phyloP scores from a whole-genome alignment of 2,113 vertebrate species.

The Himantopus leucocephalus region DNA sequence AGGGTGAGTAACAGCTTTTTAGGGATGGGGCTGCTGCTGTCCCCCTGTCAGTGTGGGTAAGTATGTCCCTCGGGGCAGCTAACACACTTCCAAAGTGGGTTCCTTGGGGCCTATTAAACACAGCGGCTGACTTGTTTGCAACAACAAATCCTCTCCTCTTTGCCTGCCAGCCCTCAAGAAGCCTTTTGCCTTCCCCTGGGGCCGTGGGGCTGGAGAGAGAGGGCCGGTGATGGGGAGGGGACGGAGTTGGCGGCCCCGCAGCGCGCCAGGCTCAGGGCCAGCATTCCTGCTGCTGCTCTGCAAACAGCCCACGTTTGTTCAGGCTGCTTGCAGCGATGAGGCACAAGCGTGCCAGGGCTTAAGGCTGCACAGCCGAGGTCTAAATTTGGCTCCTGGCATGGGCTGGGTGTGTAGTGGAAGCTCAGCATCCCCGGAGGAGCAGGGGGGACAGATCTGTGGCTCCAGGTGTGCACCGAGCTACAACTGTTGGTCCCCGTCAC shows the following conservation, averaged over 20 bases:
- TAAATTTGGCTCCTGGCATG: not conserved
- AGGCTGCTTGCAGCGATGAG: not conserved
- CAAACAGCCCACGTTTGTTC: slow-evolving; percentile 1
- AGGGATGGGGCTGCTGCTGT: not conserved
- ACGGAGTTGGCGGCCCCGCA: not conserved
- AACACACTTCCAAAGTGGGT: rapidly evolving
- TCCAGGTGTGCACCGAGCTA: rapidly evolving
- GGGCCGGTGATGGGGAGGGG: not conserved
- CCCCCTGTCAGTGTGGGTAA: rapidly evolving
- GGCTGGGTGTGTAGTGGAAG: rapidly evolving
- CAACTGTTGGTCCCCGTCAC: rapidly evolving
- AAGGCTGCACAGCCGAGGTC: not conserved
- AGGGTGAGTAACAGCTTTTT: rapidly evolving
- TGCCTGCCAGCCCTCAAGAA: not conserved
- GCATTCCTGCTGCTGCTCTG: not conserved
- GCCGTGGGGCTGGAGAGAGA: not conserved
- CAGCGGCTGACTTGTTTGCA: not conserved
- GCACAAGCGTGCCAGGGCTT: slow-evolving; percentile 11
- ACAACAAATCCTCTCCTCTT: not conserved
- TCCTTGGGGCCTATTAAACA: rapidly evolving
- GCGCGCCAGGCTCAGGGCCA: not conserved
- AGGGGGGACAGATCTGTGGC: rapidly evolving
- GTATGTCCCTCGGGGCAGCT: rapidly evolving
- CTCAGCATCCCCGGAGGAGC: not conserved
- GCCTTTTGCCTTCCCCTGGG: not conserved